These are phyloP conservation scores for Stomatorhinus walkeri DNA, from an alignment of 2,797 vertebrate species.

Conservation along the genomic window DNA sequence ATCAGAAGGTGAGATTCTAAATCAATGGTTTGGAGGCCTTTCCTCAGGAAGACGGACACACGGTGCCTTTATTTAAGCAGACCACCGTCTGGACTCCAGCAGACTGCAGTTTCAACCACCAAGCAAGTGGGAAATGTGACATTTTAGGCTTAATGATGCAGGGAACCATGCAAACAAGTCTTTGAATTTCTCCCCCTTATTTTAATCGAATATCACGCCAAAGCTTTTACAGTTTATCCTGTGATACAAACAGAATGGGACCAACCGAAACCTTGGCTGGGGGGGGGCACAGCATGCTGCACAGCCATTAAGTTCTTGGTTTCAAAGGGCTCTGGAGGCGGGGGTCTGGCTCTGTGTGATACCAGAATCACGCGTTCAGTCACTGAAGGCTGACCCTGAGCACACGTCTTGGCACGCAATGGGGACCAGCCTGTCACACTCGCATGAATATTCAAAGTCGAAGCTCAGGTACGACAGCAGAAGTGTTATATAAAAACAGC, in stretches of 20 bases:
- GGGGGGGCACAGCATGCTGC: neutral
- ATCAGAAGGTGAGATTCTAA: neutral
- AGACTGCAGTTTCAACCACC: neutral
- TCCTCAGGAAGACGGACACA: neutral
- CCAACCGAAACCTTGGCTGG: neutral
- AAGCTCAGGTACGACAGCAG: neutral
- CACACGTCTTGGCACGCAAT: neutral
- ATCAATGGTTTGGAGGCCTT: neutral
- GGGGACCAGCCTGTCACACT: neutral
- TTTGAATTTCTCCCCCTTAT: neutral
- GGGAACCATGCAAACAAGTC: neutral
- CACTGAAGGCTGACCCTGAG: neutral
- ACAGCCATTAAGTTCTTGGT: neutral
- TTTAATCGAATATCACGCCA: neutral
- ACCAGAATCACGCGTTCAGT: neutral
- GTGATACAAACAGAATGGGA: neutral
- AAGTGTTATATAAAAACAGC: neutral
- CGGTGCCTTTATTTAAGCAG: neutral
- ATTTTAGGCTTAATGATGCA: neutral
- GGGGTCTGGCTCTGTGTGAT: neutral
- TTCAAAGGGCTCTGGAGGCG: neutral
- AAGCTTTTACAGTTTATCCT: neutral
- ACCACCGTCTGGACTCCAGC: neutral
- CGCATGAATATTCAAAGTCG: neutral
- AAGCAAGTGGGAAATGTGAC: neutral